These are phyloP conservation scores for Atrina japonica DNA, from an alignment of 2,888 invertebrate species.

Conservation along the genomic window DNA sequence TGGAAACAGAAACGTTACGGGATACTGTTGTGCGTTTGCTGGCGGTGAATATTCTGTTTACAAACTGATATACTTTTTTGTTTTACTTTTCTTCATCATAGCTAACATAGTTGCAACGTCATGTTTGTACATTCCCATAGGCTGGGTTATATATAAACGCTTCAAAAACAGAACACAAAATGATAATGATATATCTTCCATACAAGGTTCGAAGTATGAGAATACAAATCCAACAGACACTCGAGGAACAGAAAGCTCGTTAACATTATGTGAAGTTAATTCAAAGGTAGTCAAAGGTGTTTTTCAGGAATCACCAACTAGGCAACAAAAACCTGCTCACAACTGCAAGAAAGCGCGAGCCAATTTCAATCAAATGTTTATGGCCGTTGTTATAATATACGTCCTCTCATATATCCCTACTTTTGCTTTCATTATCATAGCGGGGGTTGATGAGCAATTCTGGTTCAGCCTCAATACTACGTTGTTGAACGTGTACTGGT, in stretches of 20 bases:
- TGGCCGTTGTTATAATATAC: constrained; percentile 22
- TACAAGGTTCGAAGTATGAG: neutral
- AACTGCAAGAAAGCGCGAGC: neutral
- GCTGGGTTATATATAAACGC: constrained; percentile 12
- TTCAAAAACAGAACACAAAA: neutral
- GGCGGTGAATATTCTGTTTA: constrained; percentile 6
- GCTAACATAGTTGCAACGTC: constrained; percentile 10
- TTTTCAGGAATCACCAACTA: neutral
- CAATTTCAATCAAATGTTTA: constrained; percentile 31
- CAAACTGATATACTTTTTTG: too few relatives aligned
- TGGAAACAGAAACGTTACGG: too few relatives aligned
- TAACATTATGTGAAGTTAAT: too few relatives aligned
- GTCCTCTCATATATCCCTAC: constrained; percentile 29
- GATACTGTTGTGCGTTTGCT: constrained; percentile 17
- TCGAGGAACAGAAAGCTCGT: neutral
- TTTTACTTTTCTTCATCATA: constrained; percentile 20
- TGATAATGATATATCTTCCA: neutral
- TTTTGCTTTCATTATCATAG: constrained; percentile 18
- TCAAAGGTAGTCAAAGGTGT: constrained; percentile 7
- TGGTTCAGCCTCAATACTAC: constrained; percentile 18
- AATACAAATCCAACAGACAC: neutral
- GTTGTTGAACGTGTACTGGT: constrained; percentile 12
- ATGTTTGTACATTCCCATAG: constrained; percentile 20
- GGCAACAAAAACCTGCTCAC: too few relatives aligned
- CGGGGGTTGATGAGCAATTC: constrained; percentile 4